Conservation (phyloP, 2,888 invertebrate genomes). For the Metellina segmentata region DNA sequence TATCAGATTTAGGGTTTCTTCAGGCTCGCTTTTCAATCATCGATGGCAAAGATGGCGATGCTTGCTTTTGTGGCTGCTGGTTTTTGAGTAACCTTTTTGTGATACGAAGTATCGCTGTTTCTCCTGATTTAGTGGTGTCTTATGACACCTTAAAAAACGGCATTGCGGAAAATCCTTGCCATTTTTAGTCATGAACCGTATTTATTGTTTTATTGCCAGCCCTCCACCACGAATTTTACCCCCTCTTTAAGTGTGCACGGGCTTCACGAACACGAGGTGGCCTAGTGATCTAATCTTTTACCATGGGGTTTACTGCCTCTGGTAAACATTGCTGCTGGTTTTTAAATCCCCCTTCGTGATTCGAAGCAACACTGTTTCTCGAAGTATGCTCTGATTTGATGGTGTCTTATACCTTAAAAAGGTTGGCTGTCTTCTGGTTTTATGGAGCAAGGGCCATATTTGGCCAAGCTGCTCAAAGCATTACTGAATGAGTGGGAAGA, state of each 20-base stretch:
- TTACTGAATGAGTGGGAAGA: too few relatives aligned
- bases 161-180: not conserved
- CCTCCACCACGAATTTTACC: too few relatives aligned
- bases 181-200: too few relatives aligned
- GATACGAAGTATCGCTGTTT: not conserved
- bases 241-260: too few relatives aligned
- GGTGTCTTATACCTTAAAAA: not conserved
- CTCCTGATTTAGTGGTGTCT: not conserved
- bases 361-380: not conserved
- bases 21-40: conserved; percentile 60
- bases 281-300: too few relatives aligned
- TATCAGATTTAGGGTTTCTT: conserved; percentile 49
- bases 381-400: not conserved
- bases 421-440: too few relatives aligned
- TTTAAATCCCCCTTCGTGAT: not conserved
- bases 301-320: too few relatives aligned
- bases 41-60: not conserved
- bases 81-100: not conserved
- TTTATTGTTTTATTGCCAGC: too few relatives aligned
- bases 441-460: too few relatives aligned
- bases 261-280: too few relatives aligned
- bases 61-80: not conserved
- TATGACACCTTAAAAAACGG: not conserved
- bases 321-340: not conserved
- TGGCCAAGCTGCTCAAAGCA: too few relatives aligned